phyloP scores from a whole-genome alignment of 2,113 vertebrate genomes.

The Anas platyrhynchos region DNA sequence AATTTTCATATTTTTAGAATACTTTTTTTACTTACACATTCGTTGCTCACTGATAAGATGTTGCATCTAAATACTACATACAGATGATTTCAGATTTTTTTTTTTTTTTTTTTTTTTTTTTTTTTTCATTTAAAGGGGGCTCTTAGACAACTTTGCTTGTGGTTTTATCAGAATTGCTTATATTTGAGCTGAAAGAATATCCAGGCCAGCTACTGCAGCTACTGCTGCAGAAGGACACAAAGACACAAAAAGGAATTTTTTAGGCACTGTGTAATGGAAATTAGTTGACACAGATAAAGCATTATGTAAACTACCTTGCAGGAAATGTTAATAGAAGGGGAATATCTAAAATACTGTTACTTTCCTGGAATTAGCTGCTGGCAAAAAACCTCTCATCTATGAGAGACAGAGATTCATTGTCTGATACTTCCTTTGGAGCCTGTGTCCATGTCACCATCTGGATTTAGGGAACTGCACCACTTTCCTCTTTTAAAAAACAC shows the following conservation, averaged over 20 bases:
- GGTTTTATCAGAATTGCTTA: not conserved
- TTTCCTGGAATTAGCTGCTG: not conserved
- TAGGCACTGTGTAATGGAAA: not conserved
- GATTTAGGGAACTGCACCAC: not conserved
- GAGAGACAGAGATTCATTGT: not conserved
- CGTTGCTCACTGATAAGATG: not conserved
- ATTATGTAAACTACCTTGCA: not conserved
- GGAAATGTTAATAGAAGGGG: not conserved
- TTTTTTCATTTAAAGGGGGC: not conserved
- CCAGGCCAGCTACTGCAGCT: not conserved
- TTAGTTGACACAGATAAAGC: not conserved
- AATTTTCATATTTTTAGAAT: not conserved
- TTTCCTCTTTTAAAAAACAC: not conserved
- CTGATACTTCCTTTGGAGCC: not conserved
- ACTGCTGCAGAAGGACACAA: not conserved
- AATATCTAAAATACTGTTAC: not conserved
- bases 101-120: not conserved
- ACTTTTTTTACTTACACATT: not conserved
- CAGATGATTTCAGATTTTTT: not conserved
- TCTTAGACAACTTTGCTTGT: not conserved
- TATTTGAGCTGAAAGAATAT: not conserved
- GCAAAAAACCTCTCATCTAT: not conserved
- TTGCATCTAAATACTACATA: not conserved
- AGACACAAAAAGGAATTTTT: not conserved
- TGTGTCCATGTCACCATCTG: not conserved